These are phyloP conservation scores for Ctenodactylus gundi DNA, from an alignment of 2,113 vertebrate species.

Conservation along the genomic window DNA sequence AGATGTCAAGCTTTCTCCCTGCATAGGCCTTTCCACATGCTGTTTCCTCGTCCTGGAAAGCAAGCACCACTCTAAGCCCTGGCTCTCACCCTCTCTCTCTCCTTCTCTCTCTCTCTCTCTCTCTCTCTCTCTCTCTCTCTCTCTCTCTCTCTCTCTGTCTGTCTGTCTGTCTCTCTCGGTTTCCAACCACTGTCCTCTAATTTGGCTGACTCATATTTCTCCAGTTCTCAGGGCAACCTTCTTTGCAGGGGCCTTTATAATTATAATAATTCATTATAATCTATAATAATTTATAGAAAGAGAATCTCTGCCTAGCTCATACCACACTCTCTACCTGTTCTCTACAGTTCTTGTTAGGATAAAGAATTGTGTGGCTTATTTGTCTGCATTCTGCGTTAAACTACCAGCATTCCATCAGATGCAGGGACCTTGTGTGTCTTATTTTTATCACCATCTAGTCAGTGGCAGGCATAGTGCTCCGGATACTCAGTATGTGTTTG, in stretches of 20 bases:
- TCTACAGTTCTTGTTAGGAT: not conserved
- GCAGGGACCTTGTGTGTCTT: not conserved
- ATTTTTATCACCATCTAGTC: not conserved
- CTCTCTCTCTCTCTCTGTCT: accelerated
- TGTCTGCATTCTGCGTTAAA: not conserved
- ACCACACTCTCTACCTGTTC: not conserved
- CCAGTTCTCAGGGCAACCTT: not conserved
- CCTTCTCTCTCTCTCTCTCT: accelerated
- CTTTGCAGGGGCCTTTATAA: not conserved
- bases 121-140: not conserved
- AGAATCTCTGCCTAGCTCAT: not conserved
- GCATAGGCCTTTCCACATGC: not conserved
- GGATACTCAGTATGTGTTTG: not conserved
- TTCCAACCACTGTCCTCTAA: not conserved
- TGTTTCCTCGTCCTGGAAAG: not conserved
- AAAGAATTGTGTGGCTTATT: not conserved
- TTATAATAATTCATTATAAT: no score
- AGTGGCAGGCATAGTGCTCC: not conserved
- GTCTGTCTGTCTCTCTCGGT: no score
- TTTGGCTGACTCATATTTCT: not conserved
- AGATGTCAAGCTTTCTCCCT: not conserved
- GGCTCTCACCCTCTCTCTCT: accelerated
- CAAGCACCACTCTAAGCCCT: no score
- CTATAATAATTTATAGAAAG: not conserved
- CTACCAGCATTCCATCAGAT: not conserved